Base-by-base conservation (phyloP, 2,888 invertebrate genomes). In the Crepidodera aurea region DNA sequence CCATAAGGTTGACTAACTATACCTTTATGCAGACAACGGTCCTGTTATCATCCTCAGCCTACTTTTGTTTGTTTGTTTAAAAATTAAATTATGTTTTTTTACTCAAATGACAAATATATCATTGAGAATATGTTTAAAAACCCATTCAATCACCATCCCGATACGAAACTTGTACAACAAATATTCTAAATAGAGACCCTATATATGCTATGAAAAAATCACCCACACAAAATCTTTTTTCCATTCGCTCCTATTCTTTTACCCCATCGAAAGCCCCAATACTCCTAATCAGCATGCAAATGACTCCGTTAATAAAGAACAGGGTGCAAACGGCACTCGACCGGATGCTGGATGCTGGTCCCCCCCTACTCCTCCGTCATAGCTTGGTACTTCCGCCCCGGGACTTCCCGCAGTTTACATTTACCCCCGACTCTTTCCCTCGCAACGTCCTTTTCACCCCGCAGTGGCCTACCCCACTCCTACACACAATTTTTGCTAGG, bases 401-500 rank as follows among this genome's bases (percentile, higher is more conserved):
- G 73, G 74, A 71, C 71, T 69, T 72, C 71, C 72, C 70, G 72
- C 69, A 73, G 69, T 72, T 72, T 71, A 72, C 69, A 71, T 72
- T 71, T 68, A 63, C 70, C 69, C 69, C 61, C 61, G 60, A 62
- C 66, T 62, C 60, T 55, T 68, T 67, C 67, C 68, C 65, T 62
- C 67, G 62, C 64, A 60, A 44, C 34, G 34, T 51, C 69, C 60
- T 55, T 59, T 59, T 60, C 69, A 58, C 71, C 72, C 60, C 67
- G 40, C 57, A 25, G 48, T 19, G 48, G 39, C 60, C 63, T 60
- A 51, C 67, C 66, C 65, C 62, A 63, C 70, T 63, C 73, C 74
- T 69, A 72, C 74, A 72, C 74, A 72, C 73, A 75, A 77, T 77
- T 77, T 77, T 77, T 76, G 76, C 77, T 77, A 77, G 76, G 74